These are phyloP conservation scores for Mesodorylaimus sp. DNA, from an alignment of 2,888 invertebrate genomes.

Conservation along the genomic window DNA sequence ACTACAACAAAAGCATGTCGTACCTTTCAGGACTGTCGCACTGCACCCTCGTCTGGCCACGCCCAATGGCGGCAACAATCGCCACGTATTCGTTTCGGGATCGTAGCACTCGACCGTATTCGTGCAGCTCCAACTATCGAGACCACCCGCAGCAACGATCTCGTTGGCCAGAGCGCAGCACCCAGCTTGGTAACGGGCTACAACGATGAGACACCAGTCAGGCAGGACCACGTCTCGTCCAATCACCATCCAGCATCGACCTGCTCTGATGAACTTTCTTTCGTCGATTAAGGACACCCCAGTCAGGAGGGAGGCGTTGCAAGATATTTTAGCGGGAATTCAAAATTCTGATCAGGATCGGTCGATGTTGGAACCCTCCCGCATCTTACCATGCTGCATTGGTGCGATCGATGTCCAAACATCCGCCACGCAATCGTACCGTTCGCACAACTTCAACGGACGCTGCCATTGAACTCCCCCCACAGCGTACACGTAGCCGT, in stretches of 20 bases:
- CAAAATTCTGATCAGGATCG: too few species aligned
- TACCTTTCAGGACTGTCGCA: conserved; percentile 48
- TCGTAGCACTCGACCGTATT: conserved; percentile 47
- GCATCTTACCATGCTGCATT: conserved; percentile 46
- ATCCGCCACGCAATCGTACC: conserved; percentile 45
- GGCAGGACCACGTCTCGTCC: too few species aligned
- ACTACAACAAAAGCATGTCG: too few species aligned
- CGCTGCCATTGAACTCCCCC: conserved; percentile 58
- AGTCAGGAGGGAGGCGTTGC: too few species aligned
- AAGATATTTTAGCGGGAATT: too few species aligned
- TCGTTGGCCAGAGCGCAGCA: conserved; percentile 48
- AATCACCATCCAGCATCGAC: too few species aligned
- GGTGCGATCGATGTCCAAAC: conserved; percentile 51
- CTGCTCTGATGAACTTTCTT: too few species aligned
- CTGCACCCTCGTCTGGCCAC: conserved; percentile 49
- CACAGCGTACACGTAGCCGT: conserved; percentile 49
- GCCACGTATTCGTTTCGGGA: conserved; percentile 45
- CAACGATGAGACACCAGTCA: too few species aligned
- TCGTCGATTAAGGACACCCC: too few species aligned
- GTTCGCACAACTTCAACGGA: conserved; percentile 53
- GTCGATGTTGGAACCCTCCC: too few species aligned
- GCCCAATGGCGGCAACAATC: conserved; percentile 51
- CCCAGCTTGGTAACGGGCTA: conserved; percentile 59
- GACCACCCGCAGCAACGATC: conserved; percentile 63
- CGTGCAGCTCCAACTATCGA: conserved; percentile 66